Percentiles rank a stretch among this genome's conserved stretches.
phyloP scores from a whole-genome alignment of 2,113 vertebrate species.

The Corythornis vintsioides region DNA sequence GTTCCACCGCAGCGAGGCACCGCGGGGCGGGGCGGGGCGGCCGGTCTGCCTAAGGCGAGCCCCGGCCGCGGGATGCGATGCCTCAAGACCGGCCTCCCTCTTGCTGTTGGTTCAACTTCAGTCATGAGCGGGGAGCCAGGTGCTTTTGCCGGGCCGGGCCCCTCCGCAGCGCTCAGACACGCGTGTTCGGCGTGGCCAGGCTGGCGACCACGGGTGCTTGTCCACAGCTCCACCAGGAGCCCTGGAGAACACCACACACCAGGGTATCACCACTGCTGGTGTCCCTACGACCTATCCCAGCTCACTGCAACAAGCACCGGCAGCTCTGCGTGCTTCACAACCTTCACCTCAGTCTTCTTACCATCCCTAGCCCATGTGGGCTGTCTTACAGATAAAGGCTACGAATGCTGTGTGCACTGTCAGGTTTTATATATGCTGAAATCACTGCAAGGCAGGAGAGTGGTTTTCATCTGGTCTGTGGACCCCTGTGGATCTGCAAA shows the following conservation, averaged over 20 bases:
- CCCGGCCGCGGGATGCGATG: too few relatives aligned
- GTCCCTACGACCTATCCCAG: fast-evolving
- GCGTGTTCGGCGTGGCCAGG: neutral
- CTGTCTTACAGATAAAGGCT: fast-evolving
- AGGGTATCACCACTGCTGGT: fast-evolving
- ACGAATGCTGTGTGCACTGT: neutral
- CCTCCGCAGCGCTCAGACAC: neutral
- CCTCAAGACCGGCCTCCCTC: neutral
- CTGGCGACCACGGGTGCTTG: fast-evolving
- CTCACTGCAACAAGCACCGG: fast-evolving
- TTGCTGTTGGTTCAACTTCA: neutral
- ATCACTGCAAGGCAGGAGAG: neutral
- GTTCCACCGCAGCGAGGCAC: neutral
- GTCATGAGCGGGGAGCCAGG: fast-evolving
- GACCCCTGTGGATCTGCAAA: neutral
- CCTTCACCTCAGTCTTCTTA: too few relatives aligned
- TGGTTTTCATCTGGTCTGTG: neutral
- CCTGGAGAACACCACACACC: fast-evolving
- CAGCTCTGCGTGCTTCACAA: fast-evolving
- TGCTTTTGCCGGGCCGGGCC: neutral
- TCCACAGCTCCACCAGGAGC: neutral
- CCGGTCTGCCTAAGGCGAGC: neutral
- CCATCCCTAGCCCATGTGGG: fast-evolving
- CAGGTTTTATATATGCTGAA: fast-evolving
- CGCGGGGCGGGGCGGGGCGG: too few relatives aligned